Evolutionary conservation across 92 coral and sea anemone species (phyloP).

Genomic region (Umimayanthus kanabou): DNA sequence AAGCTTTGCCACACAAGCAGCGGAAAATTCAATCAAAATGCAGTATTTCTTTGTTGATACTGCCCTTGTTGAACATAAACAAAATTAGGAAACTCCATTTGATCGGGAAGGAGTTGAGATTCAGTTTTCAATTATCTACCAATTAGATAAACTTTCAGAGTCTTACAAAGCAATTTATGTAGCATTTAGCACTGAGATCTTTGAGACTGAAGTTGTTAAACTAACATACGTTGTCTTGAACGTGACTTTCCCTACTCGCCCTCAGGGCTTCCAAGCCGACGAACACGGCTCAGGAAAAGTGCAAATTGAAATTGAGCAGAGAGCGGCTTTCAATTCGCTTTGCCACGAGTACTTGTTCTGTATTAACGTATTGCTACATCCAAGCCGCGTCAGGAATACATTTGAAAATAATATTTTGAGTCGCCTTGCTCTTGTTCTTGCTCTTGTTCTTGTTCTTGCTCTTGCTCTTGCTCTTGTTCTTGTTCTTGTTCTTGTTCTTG

Average conservation of each 20-base stretch:
- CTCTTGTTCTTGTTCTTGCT: no score
- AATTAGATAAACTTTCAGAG: not conserved
- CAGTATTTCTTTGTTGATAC: no score
- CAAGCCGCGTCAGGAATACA: not conserved
- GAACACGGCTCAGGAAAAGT: not conserved
- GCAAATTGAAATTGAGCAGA: constrained; percentile 1
- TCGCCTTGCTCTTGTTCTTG: no score
- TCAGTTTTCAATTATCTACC: not conserved
- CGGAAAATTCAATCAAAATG: no score
- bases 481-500: no score
- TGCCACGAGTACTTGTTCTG: not conserved
- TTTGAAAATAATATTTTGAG: no score
- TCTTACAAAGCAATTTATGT: not conserved
- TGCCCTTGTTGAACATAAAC: no score
- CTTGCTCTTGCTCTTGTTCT: no score
- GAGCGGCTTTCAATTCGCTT: not conserved
- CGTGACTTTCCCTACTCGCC: not conserved
- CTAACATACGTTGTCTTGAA: not conserved
- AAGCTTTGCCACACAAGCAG: no score
- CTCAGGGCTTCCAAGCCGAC: not conserved
- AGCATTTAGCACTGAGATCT: not conserved
- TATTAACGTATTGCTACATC: no score
- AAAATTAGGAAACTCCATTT: no score
- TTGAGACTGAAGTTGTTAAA: not conserved
- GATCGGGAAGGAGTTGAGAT: no score